Evolutionary conservation across 2,797 vertebrate genomes (phyloP), one percentile per base, ranked within the genome.

Genomic region (Falco peregrinus): DNA sequence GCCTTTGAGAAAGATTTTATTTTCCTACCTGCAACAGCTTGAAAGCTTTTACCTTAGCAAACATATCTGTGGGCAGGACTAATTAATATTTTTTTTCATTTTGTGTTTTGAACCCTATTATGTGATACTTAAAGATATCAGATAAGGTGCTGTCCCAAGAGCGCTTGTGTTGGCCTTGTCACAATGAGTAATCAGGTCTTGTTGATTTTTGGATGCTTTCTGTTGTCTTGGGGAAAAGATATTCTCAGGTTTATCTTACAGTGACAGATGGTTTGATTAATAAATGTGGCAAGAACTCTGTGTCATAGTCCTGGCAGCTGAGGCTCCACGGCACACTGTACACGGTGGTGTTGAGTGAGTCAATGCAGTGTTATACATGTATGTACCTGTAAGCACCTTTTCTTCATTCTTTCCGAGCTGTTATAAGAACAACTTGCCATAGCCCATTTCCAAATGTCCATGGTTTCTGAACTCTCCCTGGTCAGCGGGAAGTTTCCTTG

Each of bases 261-360:
- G 29, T 81, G 88, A 93, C 92, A 95, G 93, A 94, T 95, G 94
- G 93, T 60, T 95, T 88, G 29, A 41, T 76, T 84, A 93, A 89
- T 41, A 93, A 94, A 75, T 35, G 73, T 90, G 90, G 73, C 91
- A 76, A 78, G 9, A 64, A 29, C 16, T 54, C 61, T 59, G 77
- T 84, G 84, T 87, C 88, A 80, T 9, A 84, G 74, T 79, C 25
- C 74, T 87, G 83, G 90, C 90, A 95, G 79, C 64, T 53, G 61
- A 9, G 59, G 70, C 51, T 74, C 65, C 83, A 75, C 60, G 56
- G 28, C 64, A 75, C 25, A 7, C 21, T 13, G 28, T 63, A 24
- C 0, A 0, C 47, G 67, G 67, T 45, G 57, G 24, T 2, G 1
- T 2, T 64, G 45, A 54, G 37, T 29, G 59, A 81, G 33, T 26